Evolutionary conservation across 2,888 invertebrate genomes (phyloP).

Genomic region (Microctonus aethiopoides): DNA sequence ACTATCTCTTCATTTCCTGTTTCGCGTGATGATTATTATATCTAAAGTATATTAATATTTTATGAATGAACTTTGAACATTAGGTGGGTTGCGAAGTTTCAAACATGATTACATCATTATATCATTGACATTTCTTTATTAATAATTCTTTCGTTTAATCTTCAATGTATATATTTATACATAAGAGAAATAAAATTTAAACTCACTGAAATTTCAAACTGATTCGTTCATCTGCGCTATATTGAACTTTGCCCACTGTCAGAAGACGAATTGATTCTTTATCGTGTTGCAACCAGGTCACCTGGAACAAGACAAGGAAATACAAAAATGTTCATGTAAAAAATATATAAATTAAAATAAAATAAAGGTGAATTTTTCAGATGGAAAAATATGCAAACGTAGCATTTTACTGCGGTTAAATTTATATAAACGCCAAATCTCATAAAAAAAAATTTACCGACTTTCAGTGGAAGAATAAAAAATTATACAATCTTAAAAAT

Average conservation of each 20-base stretch:
- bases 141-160: too few relatives aligned
- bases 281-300: slow-evolving; percentile 73
- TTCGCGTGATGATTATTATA: too few relatives aligned
- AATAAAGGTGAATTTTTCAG: not conserved
- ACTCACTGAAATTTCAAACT: slow-evolving; percentile 71
- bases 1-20: too few relatives aligned
- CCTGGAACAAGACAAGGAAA: slow-evolving; percentile 62
- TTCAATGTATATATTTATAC: not conserved
- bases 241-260: slow-evolving; percentile 71
- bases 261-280: slow-evolving; percentile 72
- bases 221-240: slow-evolving; percentile 72
- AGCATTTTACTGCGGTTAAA: not conserved
- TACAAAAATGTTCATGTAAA: slow-evolving; percentile 19
- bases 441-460: not conserved
- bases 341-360: not conserved
- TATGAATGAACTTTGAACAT: too few relatives aligned
- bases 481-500: not conserved
- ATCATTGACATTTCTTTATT: too few relatives aligned
- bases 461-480: not conserved
- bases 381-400: not conserved
- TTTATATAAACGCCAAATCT: not conserved
- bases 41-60: too few relatives aligned
- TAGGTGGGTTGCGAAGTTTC: too few relatives aligned
- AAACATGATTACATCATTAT: too few relatives aligned
- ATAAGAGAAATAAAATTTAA: slow-evolving; percentile 25